Evolutionary conservation across 2,113 vertebrate genomes (phyloP), one percentile per base, ranked within the genome.

Genomic region (Ia io): DNA sequence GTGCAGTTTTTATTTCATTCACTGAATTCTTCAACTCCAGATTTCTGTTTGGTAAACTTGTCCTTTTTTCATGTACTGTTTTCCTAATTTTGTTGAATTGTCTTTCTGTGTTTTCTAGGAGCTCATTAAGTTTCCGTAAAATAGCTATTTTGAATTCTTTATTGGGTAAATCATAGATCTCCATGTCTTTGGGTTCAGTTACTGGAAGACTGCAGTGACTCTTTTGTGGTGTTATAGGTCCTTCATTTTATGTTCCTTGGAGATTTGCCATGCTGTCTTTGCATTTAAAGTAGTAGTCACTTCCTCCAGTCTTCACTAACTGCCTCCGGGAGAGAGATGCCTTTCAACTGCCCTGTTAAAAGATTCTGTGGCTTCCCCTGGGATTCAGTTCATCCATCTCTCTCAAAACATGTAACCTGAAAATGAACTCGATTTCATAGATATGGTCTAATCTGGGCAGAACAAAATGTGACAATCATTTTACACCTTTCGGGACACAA

Each of bases 401-500:
- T 95, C 73, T 79, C 14, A 49, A 88, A 93, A 91, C 30, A 44
- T 0, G 4, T 30, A 69, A 88, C 4, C 25, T 63, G 42, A 84
- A 88, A 95, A 90, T 77, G 17, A 89, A 65, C 61, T 96, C 61
- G 51, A 0, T 53, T 79, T 90, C 23, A 74, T 17, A 91, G 37
- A n/a, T 88, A 65, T 18, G 6, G 23, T 74, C 13, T 80, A 28
- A 94, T 2, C 42, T 35, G 18, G 70, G n/a, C 42, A 49, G 22
- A 53, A 53, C 8, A 87, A 56, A 85, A 89, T 8, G 56, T 9
- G 42, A 63, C 28, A 84, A 65, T 49, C 49, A 74, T 23, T 40
- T 32, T 51, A 78, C 3, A 47, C 25, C 18, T 67, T 80, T 67
- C 9, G 8, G 37, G 65, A 82, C 44, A 86, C 0, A 3, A 71